phyloP scores from a whole-genome alignment of 2,888 invertebrate genomes.

The Oscheius sp. region DNA sequence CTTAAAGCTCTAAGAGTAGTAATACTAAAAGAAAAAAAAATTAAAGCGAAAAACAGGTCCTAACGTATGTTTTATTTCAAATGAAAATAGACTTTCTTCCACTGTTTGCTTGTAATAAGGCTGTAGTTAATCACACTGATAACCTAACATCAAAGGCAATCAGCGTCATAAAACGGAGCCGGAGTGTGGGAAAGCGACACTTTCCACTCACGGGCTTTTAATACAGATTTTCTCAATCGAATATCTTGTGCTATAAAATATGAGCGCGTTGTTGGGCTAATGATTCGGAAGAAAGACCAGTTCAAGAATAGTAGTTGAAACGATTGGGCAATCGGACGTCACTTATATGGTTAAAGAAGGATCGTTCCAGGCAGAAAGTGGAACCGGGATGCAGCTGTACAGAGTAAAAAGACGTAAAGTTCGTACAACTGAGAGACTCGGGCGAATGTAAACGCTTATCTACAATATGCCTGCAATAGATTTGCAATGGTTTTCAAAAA shows the following conservation, averaged over 20 bases:
- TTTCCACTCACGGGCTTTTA: background rate
- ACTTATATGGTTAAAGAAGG: slow-evolving; percentile 1
- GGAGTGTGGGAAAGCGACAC: slow-evolving; percentile 16
- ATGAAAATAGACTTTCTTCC: no score
- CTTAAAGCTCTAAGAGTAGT: no score
- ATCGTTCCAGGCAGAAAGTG: slow-evolving; percentile 7
- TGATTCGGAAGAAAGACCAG: slow-evolving; percentile 32
- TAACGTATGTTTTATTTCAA: no score
- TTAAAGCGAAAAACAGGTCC: no score
- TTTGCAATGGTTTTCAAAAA: no score
- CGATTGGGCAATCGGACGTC: slow-evolving; percentile 9
- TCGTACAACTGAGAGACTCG: no score
- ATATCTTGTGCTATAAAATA: background rate
- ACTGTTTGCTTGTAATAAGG: no score
- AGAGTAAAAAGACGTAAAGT: background rate
- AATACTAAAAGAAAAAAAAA: no score
- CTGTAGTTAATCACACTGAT: slow-evolving; percentile 17
- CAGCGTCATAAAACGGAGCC: slow-evolving; percentile 4
- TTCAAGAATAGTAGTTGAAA: slow-evolving; percentile 25
- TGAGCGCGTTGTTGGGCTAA: slow-evolving; percentile 4
- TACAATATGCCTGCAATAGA: no score
- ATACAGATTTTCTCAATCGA: background rate
- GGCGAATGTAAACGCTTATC: no score
- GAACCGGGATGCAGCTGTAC: slow-evolving; percentile 4
- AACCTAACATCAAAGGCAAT: slow-evolving; percentile 24